phyloP scores from a whole-genome alignment of 2,113 vertebrate species.

The Heterotilapia buettikoferi region DNA sequence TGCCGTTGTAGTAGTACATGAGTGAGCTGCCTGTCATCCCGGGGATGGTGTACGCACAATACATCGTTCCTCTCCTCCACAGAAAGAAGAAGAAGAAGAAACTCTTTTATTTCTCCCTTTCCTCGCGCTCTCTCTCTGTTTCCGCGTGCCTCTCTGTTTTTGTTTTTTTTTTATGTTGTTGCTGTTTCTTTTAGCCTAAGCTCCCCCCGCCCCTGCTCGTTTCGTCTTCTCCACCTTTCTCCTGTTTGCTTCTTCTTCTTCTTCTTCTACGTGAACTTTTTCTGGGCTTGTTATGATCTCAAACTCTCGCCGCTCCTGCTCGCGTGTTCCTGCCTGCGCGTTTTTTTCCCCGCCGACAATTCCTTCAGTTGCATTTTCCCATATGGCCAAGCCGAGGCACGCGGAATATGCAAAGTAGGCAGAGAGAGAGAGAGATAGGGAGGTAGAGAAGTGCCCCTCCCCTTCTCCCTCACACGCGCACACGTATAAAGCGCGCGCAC shows the following conservation, averaged over 20 bases:
- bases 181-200: neutral
- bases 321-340: constrained; percentile 67
- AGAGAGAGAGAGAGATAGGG: constrained; percentile 60
- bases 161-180: neutral
- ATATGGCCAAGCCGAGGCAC: constrained; percentile 89
- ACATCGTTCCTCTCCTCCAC: constrained; percentile 75
- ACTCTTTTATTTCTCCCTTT: neutral
- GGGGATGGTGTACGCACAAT: constrained; percentile 93
- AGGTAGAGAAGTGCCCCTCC: constrained; percentile 48
- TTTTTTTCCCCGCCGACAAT: constrained; percentile 88
- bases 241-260: constrained; percentile 49
- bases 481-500: neutral
- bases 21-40: constrained; percentile 89
- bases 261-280: constrained; percentile 73
- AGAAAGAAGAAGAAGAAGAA: neutral
- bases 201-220: constrained; percentile 8
- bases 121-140: neutral
- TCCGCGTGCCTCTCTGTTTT: neutral
- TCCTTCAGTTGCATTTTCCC: constrained; percentile 97
- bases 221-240: constrained; percentile 12
- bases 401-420: constrained; percentile 93
- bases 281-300: constrained; percentile 64
- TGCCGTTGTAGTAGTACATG: constrained; percentile 97
- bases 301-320: constrained; percentile 70
- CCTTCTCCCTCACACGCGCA: neutral